Percentiles rank a stretch among this genome's conserved stretches.
phyloP scores from a whole-genome alignment of 2,113 vertebrate genomes.

The Otis tarda region DNA sequence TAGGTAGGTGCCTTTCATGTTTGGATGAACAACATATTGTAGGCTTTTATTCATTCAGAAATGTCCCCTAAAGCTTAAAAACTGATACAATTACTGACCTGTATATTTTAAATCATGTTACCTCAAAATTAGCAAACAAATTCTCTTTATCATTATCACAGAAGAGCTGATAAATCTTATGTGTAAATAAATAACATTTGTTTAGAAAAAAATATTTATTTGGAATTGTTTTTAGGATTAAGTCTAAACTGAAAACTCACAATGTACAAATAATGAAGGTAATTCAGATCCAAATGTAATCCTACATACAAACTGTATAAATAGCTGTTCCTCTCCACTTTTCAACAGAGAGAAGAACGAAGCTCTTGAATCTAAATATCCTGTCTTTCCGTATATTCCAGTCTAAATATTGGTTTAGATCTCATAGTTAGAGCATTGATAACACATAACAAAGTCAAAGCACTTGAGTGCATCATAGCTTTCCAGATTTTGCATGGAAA shows the following conservation, averaged over 20 bases:
- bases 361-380: slow-evolving; percentile 16
- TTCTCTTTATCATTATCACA: neutral
- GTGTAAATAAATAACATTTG: neutral
- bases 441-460: neutral
- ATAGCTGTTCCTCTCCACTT: neutral
- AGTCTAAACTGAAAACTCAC: neutral
- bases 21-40: neutral
- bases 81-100: neutral
- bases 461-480: neutral
- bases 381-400: neutral
- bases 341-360: neutral
- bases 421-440: neutral
- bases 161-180: neutral
- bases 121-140: neutral
- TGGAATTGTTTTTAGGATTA: neutral
- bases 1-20: neutral
- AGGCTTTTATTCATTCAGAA: neutral
- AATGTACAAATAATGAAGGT: neutral
- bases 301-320: neutral
- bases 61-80: neutral
- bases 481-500: neutral
- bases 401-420: slow-evolving; percentile 2
- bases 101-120: neutral
- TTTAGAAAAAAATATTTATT: neutral
- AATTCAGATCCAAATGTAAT: neutral